Conservation (phyloP, 2,113 vertebrate species). For the Podarcis raffonei region DNA sequence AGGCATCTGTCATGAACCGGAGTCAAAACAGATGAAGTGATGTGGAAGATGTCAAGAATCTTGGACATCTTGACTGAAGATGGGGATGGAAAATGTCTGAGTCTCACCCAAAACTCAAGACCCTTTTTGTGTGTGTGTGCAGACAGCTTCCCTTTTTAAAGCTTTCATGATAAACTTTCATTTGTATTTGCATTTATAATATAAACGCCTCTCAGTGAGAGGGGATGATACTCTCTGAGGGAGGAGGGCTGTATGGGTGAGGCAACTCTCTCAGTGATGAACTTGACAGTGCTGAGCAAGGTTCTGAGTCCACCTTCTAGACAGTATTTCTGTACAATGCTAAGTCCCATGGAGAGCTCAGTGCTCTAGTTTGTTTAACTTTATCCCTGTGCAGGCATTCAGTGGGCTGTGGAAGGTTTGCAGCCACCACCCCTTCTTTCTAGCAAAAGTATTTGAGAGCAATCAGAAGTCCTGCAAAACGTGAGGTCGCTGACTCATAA, state of each 20-base stretch:
- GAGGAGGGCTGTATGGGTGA: background rate
- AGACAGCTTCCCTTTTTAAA: background rate
- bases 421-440: background rate
- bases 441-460: background rate
- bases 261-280: background rate
- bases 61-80: background rate
- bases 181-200: background rate
- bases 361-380: background rate
- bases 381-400: background rate
- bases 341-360: background rate
- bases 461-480: background rate
- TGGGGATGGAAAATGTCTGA: background rate
- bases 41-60: constrained; percentile 8
- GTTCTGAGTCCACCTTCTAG: background rate
- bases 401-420: background rate
- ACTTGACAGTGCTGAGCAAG: background rate
- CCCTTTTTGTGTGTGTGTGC: too few species aligned
- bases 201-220: background rate
- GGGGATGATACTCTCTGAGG: background rate
- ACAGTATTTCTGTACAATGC: background rate
- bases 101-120: background rate
- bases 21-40: background rate
- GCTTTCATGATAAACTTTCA: background rate
- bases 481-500: background rate
- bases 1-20: constrained; percentile 1